Evolutionary conservation across 2,797 vertebrate species (phyloP).

Genomic region (Esox masquinongy): DNA sequence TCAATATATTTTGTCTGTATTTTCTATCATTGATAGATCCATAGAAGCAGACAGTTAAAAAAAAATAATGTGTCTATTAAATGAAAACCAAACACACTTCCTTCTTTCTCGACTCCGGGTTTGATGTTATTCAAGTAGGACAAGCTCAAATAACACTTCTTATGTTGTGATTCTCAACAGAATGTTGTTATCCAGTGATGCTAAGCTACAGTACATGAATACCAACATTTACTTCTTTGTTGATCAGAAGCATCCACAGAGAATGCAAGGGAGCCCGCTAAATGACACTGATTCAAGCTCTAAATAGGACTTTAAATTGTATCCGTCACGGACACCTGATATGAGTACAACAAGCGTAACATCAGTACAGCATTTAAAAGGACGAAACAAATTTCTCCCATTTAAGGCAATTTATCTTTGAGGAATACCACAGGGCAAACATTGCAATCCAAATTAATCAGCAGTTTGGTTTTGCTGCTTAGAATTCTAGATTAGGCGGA

Average conservation of each 20-base stretch:
- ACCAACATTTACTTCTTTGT: background rate
- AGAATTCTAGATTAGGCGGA: slow-evolving; percentile 26
- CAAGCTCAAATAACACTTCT: background rate
- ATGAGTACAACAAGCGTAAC: background rate
- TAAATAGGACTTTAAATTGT: background rate
- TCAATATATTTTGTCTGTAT: slow-evolving; percentile 23
- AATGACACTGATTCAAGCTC: background rate
- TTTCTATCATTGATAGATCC: background rate
- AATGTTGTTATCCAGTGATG: background rate
- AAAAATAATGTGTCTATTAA: background rate
- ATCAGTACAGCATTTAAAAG: slow-evolving; percentile 6
- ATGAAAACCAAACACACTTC: background rate
- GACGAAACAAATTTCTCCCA: slow-evolving; percentile 8
- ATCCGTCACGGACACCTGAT: background rate
- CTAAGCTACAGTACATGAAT: background rate
- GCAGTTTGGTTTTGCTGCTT: slow-evolving; percentile 13
- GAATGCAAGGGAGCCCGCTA: background rate
- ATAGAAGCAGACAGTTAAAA: background rate
- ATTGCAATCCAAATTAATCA: slow-evolving; percentile 29
- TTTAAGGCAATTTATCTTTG: slow-evolving; percentile 20
- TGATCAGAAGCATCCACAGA: background rate
- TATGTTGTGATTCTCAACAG: background rate
- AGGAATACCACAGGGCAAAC: slow-evolving; percentile 23
- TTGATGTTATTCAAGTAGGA: background rate
- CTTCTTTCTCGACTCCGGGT: background rate